Base-by-base conservation (phyloP, 2,113 vertebrate genomes). In the Mobula hypostoma region DNA sequence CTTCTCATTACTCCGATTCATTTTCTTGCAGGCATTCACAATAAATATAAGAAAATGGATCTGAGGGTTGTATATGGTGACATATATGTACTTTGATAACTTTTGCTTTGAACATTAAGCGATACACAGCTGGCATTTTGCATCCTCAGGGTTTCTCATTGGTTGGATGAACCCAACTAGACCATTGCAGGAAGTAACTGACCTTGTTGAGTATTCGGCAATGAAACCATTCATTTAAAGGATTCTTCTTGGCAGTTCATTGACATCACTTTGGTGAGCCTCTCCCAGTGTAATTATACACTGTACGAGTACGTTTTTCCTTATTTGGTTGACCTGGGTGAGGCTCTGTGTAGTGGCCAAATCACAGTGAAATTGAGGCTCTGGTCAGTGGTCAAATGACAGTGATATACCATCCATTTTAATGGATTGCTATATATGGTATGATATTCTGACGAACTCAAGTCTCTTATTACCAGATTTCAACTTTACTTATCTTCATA, bases 171-270 rank as follows among this genome's bases (percentile, higher is more conserved):
- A 27, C 48, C 0, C 48, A 85, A 27, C 7, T 11, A 11, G 21
- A 85, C 0, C 56, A 61, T 15, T 9, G 27, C 48, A 5, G 11
- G 27, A 61, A 61, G 56, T 61, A 83, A 27, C 21, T 58, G 9
- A 48, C 21, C 48, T 85, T 85, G 40, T 83, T 58, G 19, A 24
- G 24, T 29, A 29, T 5, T 2, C 11, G 21, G 21, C 56, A 12
- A 61, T 87, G 83, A 87, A 87, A 61, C 48, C 83, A 27, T 87
- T 87, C 56, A 63, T 87, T 87, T 87, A 58, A 87, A 11, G 56
- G 48, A 24, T 66, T 66, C 7, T 5, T 66, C 63, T 61, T 85
- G 82, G 9, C 1, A 58, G 8, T 61, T 83, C 80, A 56, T 83
- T 24, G 24, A 7, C 7, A 29, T 85, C 12, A 14, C 58, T 58